These are phyloP conservation scores for Oncorhynchus tshawytscha DNA, from an alignment of 2,113 vertebrate genomes.

Conservation along the genomic window DNA sequence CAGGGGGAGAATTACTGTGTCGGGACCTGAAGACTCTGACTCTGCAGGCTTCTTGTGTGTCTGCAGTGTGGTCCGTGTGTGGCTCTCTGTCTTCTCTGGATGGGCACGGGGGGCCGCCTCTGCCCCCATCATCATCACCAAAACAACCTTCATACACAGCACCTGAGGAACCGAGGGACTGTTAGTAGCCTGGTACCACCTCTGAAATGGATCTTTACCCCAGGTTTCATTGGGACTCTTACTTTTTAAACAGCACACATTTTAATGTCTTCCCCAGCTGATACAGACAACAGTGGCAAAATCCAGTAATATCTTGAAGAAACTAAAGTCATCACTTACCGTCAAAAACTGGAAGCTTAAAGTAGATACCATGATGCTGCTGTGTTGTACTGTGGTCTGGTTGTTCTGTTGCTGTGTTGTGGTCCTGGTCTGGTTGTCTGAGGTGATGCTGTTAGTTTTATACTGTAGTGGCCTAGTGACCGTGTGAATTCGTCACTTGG, in stretches of 20 bases:
- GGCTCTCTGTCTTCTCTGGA: background rate
- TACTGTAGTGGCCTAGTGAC: background rate
- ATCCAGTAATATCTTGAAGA: background rate
- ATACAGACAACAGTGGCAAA: background rate
- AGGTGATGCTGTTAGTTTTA: slow-evolving; percentile 10
- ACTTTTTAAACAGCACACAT: too few relatives aligned
- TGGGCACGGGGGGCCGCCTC: background rate
- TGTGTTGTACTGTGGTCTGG: background rate
- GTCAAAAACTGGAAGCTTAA: background rate
- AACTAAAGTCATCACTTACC: background rate
- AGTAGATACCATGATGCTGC: background rate
- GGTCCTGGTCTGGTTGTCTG: background rate
- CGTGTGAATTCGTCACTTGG: background rate
- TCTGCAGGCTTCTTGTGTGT: background rate
- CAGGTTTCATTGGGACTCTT: too few relatives aligned
- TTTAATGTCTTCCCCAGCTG: too few relatives aligned
- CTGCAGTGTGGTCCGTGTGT: background rate
- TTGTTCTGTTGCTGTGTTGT: background rate
- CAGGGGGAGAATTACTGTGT: slow-evolving; percentile 39
- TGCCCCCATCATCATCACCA: slow-evolving; percentile 9
- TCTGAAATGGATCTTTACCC: too few relatives aligned
- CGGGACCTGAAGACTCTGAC: background rate
- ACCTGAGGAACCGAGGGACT: slow-evolving; percentile 42
- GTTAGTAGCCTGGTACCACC: too few relatives aligned
- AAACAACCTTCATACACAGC: background rate